These are phyloP conservation scores for Papilio gigon DNA, from an alignment of 2,888 invertebrate species.

Conservation along the genomic window DNA sequence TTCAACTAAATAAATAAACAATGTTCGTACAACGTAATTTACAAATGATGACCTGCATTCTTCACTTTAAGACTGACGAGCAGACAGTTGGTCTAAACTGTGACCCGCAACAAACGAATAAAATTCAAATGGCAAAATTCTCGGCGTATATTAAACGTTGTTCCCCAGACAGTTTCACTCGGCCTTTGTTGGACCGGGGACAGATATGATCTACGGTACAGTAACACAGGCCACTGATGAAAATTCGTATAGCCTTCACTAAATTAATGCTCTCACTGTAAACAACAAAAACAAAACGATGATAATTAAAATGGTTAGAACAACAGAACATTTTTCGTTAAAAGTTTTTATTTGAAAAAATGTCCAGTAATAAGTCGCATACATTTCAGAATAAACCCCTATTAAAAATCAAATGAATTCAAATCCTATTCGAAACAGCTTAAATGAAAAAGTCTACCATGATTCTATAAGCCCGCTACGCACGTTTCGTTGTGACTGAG, in stretches of 20 bases:
- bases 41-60: neutral
- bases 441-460: too few species aligned
- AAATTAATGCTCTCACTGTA: constrained; percentile 8
- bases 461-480: too few species aligned
- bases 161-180: constrained; percentile 15
- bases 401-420: too few species aligned
- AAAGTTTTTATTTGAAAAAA: too few species aligned
- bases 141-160: constrained; percentile 12
- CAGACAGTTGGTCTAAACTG: neutral
- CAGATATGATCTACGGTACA: constrained; percentile 21
- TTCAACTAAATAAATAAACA: too few species aligned
- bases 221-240: constrained; percentile 27
- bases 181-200: constrained; percentile 26
- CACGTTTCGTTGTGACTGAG: too few species aligned
- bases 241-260: constrained; percentile 22
- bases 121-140: constrained; percentile 21
- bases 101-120: neutral
- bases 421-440: too few species aligned
- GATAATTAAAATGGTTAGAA: neutral
- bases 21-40: neutral
- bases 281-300: constrained; percentile 2
- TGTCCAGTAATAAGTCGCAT: too few species aligned
- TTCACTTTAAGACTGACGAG: neutral
- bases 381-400: too few species aligned
- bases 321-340: neutral